Base-by-base conservation (phyloP, 2,797 vertebrate genomes). In the Siniperca undulata region DNA sequence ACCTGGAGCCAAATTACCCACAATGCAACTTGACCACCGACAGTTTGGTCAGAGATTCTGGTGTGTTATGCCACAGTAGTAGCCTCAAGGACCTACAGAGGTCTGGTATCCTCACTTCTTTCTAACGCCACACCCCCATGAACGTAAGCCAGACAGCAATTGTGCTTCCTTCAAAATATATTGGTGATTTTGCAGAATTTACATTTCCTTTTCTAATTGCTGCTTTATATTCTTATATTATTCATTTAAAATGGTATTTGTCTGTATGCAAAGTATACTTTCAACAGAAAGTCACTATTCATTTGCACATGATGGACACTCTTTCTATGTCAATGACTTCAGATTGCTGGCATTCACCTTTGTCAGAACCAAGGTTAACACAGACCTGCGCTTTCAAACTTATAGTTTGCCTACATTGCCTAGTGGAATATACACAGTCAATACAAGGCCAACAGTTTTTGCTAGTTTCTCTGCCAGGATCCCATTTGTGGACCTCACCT, bases 401-500 rank as follows among this genome's bases (percentile, higher is more conserved):
- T 14, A 19, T 62, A 13, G 7, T 62, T 56, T 77, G 27, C 65
- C 16, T 34, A 6, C 44, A 70, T 24, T 52, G 19, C 30, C 20
- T 27, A 24, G 46, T 53, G 2, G 61, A 74, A 74, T 64, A 62
- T 73, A 66, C 48, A 68, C 30, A 53, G 20, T 64, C 59, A 65
- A 67, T 30, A 58, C 10, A 58, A 24, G 19, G 8, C 16, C 8
- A 44, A 7, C 3, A 36, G 56, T 53, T 75, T 61, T 70, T 66
- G 56, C 40, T 78, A 4, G 27, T 66, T 74, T 85, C 42, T 67
- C 40, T 58, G 46, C 58, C 80, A 27, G 44, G 20, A 62, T 73
- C 9, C 36, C 50, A 71, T 86, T 77, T 86, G 30, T 70, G 74
- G 60, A 78, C 53, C 66, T 75, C 53, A 52, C 42, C 40, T 77